A percentile compares a stretch with the other conserved stretches of the same genome.
These are phyloP conservation scores for Elysia crispata DNA, from an alignment of 2,888 invertebrate species.

Conservation along the genomic window DNA sequence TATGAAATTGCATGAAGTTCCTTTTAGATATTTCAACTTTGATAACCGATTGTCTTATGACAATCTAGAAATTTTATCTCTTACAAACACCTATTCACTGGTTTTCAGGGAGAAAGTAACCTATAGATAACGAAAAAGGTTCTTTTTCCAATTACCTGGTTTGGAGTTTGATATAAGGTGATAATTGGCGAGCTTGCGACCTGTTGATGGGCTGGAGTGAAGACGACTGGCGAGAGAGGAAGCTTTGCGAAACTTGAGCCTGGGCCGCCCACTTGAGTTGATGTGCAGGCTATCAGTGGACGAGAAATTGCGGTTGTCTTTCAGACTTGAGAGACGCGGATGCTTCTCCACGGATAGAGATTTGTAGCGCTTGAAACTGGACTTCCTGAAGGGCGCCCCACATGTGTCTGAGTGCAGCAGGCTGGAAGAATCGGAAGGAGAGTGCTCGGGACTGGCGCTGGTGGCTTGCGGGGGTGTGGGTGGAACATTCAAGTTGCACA, in stretches of 20 bases:
- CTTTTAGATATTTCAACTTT: no score
- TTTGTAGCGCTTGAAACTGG: constrained; percentile 69
- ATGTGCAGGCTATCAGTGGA: constrained; percentile 73
- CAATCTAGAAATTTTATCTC: no score
- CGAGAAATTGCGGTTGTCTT: constrained; percentile 67
- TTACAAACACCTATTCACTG: no score
- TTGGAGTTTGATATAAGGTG: constrained; percentile 73
- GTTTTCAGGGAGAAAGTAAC: no score
- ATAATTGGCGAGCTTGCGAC: constrained; percentile 73
- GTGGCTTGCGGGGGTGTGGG: neutral
- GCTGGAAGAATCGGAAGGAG: constrained; percentile 44
- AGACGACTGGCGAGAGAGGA: constrained; percentile 71
- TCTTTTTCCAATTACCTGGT: constrained; percentile 64
- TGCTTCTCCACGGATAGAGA: constrained; percentile 70
- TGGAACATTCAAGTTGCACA: constrained; percentile 16
- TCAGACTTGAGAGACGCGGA: constrained; percentile 68
- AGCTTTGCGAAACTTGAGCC: constrained; percentile 73
- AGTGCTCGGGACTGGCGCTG: constrained; percentile 32
- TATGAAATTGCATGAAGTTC: no score
- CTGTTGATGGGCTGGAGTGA: constrained; percentile 75
- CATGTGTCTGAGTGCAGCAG: constrained; percentile 37
- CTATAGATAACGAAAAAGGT: no score
- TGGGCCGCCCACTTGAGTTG: constrained; percentile 64
- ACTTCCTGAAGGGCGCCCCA: constrained; percentile 44
- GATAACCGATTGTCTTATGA: no score